Evolutionary conservation across 2,113 vertebrate species (phyloP), one percentile per base, ranked within the genome.

Genomic region (Fregata magnificens): DNA sequence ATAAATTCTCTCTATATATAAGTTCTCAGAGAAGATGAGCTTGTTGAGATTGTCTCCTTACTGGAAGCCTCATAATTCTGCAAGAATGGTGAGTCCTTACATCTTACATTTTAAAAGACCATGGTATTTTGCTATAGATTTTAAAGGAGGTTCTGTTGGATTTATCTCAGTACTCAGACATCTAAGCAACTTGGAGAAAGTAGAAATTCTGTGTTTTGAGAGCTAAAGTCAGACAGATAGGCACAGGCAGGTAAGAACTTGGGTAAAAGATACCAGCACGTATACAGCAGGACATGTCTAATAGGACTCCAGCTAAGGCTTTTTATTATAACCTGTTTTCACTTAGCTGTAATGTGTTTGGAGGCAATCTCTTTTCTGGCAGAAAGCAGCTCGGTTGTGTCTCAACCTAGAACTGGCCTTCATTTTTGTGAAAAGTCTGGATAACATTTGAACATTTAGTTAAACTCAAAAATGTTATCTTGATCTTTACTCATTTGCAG

Each of bases 1-100:
- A 65, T 42, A 47, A 79, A 52, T 40, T 72, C 61, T 28, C 36
- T 85, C 61, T 91, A 32, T 91, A 91, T 94, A 95, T 94, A 96
- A 94, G 20, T 42, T 78, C 38, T 55, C 47, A 11, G 28, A 73
- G 52, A 78, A 42, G 8, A 78, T 47, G 8, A 67, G 8, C 36
- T 91, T 70, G 38, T 19, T 79, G 65, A 61, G 49, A 6, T 36
- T 18, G 7, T 58, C 44, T 73, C 22, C 59, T 80, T 59, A 40
- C 53, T 69, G 44, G 28, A 81, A 88, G 31, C 34, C 44, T 91
- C 61, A 32, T 63, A 90, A 84, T 88, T 71, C 88, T 95, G 56
- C 56, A 69, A 93, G n/a, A 91, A 97, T 97, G 96, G 95, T 97
- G 62, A 97, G 95, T 97, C 40, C 34, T 89, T 89, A 40, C 5